Percentiles rank a stretch among this genome's conserved stretches.
phyloP scores from a whole-genome alignment of 1,140 invertebrate species.

The Hetaerina americana region DNA sequence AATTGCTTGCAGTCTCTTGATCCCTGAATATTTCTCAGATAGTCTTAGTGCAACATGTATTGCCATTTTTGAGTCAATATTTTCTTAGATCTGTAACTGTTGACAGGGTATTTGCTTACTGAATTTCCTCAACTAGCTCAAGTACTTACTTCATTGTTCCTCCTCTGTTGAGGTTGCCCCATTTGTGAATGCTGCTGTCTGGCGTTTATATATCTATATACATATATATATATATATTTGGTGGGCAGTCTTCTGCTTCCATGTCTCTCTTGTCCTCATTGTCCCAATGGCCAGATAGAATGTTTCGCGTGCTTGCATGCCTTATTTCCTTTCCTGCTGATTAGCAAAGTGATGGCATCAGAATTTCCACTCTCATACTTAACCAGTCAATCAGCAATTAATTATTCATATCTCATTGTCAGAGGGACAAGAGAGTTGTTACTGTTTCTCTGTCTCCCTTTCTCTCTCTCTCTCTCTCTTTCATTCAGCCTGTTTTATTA shows the following conservation, averaged over 20 bases:
- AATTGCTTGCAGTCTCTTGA: no score
- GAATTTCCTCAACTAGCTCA: neutral
- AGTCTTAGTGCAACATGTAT: no score
- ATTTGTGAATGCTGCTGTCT: neutral
- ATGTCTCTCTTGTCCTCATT: neutral
- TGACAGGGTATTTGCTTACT: no score
- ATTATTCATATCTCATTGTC: neutral
- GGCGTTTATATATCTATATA: neutral
- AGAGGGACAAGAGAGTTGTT: neutral
- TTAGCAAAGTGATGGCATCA: no score
- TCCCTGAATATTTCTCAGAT: no score
- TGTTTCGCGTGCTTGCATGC: neutral
- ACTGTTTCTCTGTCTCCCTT: neutral
- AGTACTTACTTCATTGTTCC: no score
- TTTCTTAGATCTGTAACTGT: no score
- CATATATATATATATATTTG: neutral
- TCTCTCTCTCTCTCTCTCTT: neutral
- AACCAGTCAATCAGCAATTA: no score
- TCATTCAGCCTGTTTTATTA: neutral
- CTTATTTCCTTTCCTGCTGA: neutral
- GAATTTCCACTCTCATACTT: no score
- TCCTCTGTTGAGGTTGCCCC: neutral
- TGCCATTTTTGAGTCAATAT: no score
- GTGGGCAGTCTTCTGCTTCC: neutral
- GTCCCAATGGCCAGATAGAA: neutral